phyloP scores from a whole-genome alignment of 2,797 vertebrate genomes.

The Lateolabrax maculatus region DNA sequence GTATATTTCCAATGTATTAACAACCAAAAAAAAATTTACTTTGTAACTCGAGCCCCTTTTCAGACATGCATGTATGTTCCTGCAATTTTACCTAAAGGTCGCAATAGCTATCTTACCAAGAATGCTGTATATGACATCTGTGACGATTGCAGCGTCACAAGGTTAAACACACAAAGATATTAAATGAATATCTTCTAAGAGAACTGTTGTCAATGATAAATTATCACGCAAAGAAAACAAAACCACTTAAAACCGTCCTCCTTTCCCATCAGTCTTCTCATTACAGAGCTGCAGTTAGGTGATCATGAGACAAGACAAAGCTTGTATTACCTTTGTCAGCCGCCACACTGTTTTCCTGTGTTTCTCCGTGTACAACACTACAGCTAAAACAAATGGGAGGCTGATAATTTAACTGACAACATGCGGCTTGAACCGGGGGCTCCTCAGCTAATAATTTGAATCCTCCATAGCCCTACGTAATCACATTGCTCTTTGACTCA shows the following conservation, averaged over 20 bases:
- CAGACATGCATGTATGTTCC: too few species aligned
- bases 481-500: not conserved
- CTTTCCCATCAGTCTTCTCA: too few species aligned
- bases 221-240: not conserved
- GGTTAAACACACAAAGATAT: not conserved
- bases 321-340: too few species aligned
- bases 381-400: not conserved
- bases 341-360: too few species aligned
- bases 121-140: not conserved
- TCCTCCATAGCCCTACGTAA: not conserved
- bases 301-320: not conserved
- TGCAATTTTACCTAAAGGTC: not conserved
- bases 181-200: not conserved
- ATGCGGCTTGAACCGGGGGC: not conserved
- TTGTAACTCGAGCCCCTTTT: too few species aligned
- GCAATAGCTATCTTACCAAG: not conserved
- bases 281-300: not conserved
- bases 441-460: not conserved
- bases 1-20: not conserved
- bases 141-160: not conserved
- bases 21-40: not conserved
- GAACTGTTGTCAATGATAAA: not conserved
- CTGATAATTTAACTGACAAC: not conserved
- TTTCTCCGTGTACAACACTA: not conserved
- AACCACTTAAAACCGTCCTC: too few species aligned